Base-by-base conservation (phyloP, 2,113 vertebrate species). In the Elephas maximus region DNA sequence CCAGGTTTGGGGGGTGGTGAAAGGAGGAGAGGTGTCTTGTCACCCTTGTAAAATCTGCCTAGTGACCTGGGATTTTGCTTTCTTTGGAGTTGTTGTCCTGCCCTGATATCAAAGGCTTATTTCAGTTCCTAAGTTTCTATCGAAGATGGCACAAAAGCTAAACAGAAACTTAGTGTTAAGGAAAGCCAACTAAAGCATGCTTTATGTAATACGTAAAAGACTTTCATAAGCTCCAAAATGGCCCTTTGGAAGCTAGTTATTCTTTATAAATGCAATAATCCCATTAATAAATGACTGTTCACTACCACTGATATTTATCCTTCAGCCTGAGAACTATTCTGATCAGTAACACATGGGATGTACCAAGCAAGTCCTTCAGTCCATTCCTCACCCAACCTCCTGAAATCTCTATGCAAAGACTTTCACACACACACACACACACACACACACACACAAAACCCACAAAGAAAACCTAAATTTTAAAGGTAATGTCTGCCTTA, bases 341-440 rank as follows among this genome's bases (percentile, higher is more conserved):
- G 94, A 65, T 76, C 88, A 97, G 94, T 81, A 33, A 20, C 94
- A 77, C 89, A 77, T n/a, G 77, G 90, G 95, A 93, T 48, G 86
- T 33, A 90, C 57, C 76, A 90, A 96, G 92, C 91, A 69, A 97
- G 80, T 90, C 95, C 95, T 37, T 85, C 21, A 24, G 79, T 93
- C 80, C 98, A 44, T 97, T 98, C 93, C 94, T 97, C 79, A 48
- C 21, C 53, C 83, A 97, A 69, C 86, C 96, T 97, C 62, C 65
- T 77, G 88, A 96, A 97, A 97, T 96, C 92, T 98, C 95, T 88
- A 98, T 82, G 74, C 9, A 87, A 96, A 97, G 95, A 81, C 80
- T 92, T 79, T 81, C 33, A 80, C 15, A 8, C 20, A 37, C 37
- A 37, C 37, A 37, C 37, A 37, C 33, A 80, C 15, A 8, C 20